Percentiles rank a stretch among this genome's conserved stretches.
Conservation (phyloP, 2,888 invertebrate species). For the Caenorhabditis angaria region DNA sequence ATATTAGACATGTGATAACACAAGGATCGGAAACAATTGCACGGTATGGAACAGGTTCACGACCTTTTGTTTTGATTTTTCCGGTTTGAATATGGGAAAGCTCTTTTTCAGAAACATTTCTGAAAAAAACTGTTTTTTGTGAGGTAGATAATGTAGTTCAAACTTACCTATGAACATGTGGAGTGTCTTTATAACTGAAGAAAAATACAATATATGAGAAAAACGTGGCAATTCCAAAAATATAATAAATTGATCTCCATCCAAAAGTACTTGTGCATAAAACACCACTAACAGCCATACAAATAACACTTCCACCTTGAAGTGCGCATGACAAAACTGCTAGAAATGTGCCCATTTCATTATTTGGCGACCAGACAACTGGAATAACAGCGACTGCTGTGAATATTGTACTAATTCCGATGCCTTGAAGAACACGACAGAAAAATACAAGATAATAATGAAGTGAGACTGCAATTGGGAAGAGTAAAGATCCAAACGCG, state of each 20-base stretch:
- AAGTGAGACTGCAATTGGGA: conserved; percentile 23
- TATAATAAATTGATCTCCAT: conserved; percentile 43
- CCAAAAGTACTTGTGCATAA: conserved; percentile 40
- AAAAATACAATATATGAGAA: conserved; percentile 23
- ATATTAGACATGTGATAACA: conserved; percentile 19
- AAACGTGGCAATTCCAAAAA: conserved; percentile 30
- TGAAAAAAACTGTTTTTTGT: not conserved
- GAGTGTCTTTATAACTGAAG: conserved; percentile 23
- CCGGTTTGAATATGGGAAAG: conserved; percentile 7
- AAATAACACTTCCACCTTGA: conserved; percentile 24
- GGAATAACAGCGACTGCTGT: conserved; percentile 33
- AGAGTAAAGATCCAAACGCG: conserved; percentile 24
- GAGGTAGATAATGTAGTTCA: too few relatives aligned
- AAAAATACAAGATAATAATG: conserved; percentile 15
- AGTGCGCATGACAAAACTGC: conserved; percentile 33
- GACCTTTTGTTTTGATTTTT: not conserved
- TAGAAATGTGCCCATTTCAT: conserved; percentile 33
- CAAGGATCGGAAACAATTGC: conserved; percentile 20
- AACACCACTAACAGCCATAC: conserved; percentile 43
- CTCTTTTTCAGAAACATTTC: conserved; percentile 9
- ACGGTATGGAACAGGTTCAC: conserved; percentile 33
- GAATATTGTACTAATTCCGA: conserved; percentile 25
- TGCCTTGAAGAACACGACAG: conserved; percentile 31
- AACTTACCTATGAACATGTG: not conserved
- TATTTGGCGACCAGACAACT: conserved; percentile 26